A percentile compares a stretch with the other conserved stretches of the same genome.
Evolutionary conservation across 2,113 vertebrate species (phyloP).

Genomic region (Steatornis caripensis): DNA sequence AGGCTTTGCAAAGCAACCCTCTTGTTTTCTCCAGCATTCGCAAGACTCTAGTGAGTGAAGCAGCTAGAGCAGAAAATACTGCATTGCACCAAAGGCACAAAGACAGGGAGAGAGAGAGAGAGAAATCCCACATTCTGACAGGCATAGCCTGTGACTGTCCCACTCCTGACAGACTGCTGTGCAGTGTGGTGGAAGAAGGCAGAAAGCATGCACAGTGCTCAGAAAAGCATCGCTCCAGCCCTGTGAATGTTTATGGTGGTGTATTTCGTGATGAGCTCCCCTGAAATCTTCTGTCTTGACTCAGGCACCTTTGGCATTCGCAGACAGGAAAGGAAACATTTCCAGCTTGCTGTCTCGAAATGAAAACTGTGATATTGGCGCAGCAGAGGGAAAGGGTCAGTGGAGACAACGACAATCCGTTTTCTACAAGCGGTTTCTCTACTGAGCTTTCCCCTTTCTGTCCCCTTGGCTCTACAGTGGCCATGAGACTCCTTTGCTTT

Average conservation of each 20-base stretch:
- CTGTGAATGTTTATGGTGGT: not conserved
- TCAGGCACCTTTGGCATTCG: not conserved
- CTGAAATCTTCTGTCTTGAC: not conserved
- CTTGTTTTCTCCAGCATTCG: not conserved
- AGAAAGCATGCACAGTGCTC: not conserved
- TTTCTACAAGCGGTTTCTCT: not conserved
- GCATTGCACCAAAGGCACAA: constrained; percentile 66
- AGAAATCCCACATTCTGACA: constrained; percentile 10
- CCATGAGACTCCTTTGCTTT: not conserved
- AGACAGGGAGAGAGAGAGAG: not conserved
- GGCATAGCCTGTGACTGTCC: not conserved
- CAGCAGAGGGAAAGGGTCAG: not conserved
- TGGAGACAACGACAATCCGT: not conserved
- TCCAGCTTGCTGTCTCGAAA: constrained; percentile 29
- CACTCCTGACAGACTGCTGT: not conserved
- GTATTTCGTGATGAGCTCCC: not conserved
- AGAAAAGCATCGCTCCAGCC: not conserved
- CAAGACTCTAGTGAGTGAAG: constrained; percentile 12
- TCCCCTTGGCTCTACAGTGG: not conserved
- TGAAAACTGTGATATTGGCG: not conserved
- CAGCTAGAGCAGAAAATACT: constrained; percentile 56
- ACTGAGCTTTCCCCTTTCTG: not conserved
- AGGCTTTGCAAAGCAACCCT: not conserved
- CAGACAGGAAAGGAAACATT: not conserved
- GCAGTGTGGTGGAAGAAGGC: rapidly evolving